These are phyloP conservation scores for Latrodectus hesperus DNA, from an alignment of 2,888 invertebrate species.

Conservation along the genomic window DNA sequence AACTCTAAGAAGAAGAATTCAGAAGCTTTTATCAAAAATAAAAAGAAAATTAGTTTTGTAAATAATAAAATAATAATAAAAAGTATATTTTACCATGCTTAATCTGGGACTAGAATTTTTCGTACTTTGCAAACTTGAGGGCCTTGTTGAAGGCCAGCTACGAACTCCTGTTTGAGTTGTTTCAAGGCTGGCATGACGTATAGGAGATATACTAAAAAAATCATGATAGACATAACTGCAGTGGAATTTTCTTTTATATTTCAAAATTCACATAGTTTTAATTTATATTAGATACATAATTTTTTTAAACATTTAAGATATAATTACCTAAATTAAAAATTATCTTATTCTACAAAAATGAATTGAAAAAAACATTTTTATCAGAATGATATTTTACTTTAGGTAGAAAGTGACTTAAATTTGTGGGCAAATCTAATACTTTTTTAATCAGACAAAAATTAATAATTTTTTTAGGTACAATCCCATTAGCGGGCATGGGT, in stretches of 20 bases:
- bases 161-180: conserved; percentile 45
- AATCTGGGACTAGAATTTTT: conserved; percentile 57
- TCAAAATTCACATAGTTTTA: neutral
- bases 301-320: neutral
- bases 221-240: neutral
- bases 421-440: too few relatives aligned
- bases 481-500: too few relatives aligned
- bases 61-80: neutral
- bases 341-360: too few relatives aligned
- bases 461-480: too few relatives aligned
- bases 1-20: too few relatives aligned
- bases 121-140: conserved; percentile 34
- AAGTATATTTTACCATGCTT: conserved; percentile 40
- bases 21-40: neutral
- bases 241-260: too few relatives aligned
- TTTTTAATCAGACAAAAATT: too few relatives aligned
- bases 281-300: neutral
- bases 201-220: conserved; percentile 46
- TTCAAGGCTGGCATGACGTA: conserved; percentile 16
- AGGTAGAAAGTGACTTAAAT: too few relatives aligned
- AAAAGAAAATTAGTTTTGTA: neutral
- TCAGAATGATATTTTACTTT: too few relatives aligned
- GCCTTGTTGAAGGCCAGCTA: conserved; percentile 59
- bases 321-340: too few relatives aligned
- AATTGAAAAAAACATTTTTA: too few relatives aligned